phyloP scores from a whole-genome alignment of 2,113 vertebrate species.

The Heterotilapia buettikoferi region DNA sequence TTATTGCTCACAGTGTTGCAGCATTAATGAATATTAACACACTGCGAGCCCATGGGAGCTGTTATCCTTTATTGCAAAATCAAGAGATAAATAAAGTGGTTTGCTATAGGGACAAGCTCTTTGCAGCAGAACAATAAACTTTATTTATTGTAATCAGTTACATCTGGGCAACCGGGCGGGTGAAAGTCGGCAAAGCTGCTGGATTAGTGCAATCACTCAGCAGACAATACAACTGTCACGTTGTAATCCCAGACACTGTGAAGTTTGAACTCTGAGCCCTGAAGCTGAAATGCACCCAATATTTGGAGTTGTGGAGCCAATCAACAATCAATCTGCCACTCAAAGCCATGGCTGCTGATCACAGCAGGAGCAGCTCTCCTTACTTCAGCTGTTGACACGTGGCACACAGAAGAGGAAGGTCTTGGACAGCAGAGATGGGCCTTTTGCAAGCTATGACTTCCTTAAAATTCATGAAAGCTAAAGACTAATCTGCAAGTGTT shows the following conservation, averaged over 20 bases:
- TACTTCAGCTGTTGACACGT: not conserved
- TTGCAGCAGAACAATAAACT: not conserved
- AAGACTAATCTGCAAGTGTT: not conserved
- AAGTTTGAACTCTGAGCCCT: not conserved
- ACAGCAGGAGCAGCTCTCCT: not conserved
- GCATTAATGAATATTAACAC: not conserved
- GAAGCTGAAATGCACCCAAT: not conserved
- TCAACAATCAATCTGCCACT: not conserved
- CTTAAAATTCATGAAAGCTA: not conserved
- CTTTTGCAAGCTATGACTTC: not conserved
- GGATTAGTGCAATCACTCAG: not conserved
- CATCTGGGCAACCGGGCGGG: not conserved
- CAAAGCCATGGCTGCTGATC: not conserved
- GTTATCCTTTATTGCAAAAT: not conserved
- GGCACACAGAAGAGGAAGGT: not conserved
- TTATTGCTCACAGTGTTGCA: constrained; percentile 11
- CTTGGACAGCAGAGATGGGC: not conserved
- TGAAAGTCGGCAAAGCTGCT: not conserved
- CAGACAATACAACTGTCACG: not conserved
- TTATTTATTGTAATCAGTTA: constrained; percentile 9
- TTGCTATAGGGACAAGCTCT: not conserved
- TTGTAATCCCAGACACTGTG: not conserved
- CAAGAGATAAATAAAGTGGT: not conserved
- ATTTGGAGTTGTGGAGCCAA: not conserved
- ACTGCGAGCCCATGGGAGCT: not conserved